Percentiles rank a stretch among this genome's conserved stretches.
Evolutionary conservation across 2,888 invertebrate species (phyloP).

Genomic region (Melikaiella ostensackeni): DNA sequence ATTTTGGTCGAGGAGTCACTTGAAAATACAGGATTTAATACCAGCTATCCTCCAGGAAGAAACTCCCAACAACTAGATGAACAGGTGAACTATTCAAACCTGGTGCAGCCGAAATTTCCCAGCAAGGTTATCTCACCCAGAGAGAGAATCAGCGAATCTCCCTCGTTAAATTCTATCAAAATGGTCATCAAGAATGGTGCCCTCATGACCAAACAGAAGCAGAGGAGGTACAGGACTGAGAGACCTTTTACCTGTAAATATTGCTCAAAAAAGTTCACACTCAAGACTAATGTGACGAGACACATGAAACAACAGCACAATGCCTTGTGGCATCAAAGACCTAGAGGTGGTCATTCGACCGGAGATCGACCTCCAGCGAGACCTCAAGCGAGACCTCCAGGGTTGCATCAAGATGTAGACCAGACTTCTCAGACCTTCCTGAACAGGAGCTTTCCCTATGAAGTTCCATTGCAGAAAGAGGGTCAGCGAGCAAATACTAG

Average conservation of each 20-base stretch:
- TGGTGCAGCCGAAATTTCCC: conserved; percentile 54
- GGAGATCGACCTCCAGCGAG: conserved; percentile 78
- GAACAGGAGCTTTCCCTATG: background rate
- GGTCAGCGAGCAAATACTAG: conserved; percentile 67
- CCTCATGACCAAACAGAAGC: conserved; percentile 94
- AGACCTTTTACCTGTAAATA: conserved; percentile 94
- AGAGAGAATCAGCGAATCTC: conserved; percentile 44
- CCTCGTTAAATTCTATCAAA: conserved; percentile 83
- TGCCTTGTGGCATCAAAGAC: conserved; percentile 90
- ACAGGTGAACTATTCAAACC: conserved; percentile 58
- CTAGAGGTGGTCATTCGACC: conserved; percentile 81
- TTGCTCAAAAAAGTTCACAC: conserved; percentile 92
- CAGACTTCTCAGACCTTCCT: conserved; percentile 44
- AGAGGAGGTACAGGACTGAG: conserved; percentile 92
- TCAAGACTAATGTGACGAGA: conserved; percentile 96
- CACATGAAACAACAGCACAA: conserved; percentile 97
- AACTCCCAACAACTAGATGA: conserved; percentile 49
- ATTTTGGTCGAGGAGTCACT: conserved; percentile 79
- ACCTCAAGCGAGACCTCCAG: conserved; percentile 75
- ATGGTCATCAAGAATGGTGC: conserved; percentile 95
- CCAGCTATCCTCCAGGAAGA: conserved; percentile 22
- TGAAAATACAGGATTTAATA: conserved; percentile 55
- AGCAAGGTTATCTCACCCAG: conserved; percentile 44
- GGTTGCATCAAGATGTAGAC: conserved; percentile 59
- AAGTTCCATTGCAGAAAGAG: conserved; percentile 3